These are phyloP conservation scores for Pelobates cultripes DNA, from an alignment of 2,797 vertebrate species.

Conservation along the genomic window DNA sequence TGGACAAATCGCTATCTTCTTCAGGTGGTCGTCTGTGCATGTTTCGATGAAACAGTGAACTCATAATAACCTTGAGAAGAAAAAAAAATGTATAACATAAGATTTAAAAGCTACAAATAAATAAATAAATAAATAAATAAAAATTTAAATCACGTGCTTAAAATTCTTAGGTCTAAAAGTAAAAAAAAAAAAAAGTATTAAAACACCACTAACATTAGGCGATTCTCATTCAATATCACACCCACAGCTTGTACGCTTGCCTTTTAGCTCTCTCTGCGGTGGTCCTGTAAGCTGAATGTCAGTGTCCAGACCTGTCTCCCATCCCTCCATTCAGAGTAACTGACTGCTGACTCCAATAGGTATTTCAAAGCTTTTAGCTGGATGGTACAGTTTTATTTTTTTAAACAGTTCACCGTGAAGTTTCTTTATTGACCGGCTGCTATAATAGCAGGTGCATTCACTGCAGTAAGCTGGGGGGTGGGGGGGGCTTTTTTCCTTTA, in stretches of 20 bases:
- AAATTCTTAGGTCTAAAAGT: too few relatives aligned
- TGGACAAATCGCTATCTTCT: constrained; percentile 42
- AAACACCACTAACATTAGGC: constrained; percentile 17
- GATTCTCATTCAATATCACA: constrained; percentile 13
- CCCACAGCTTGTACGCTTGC: background rate
- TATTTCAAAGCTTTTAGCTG: constrained; percentile 56
- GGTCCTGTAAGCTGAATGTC: constrained; percentile 23
- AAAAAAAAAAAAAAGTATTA: background rate
- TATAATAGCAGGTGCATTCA: background rate
- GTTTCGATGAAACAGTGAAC: constrained; percentile 50
- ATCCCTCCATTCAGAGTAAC: constrained; percentile 38
- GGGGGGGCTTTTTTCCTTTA: background rate
- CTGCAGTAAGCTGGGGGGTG: background rate
- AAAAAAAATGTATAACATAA: background rate
- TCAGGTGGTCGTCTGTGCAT: background rate
- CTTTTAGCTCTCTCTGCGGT: background rate
- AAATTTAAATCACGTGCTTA: too few relatives aligned
- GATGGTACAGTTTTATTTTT: constrained; percentile 45
- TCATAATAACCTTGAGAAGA: constrained; percentile 36
- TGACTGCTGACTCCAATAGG: constrained; percentile 46
- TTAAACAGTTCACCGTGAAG: constrained; percentile 33
- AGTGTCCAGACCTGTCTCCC: constrained; percentile 44
- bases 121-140: too few relatives aligned
- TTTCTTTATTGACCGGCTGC: constrained; percentile 27
- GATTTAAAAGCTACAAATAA: background rate